Base-by-base conservation (phyloP, 2,113 vertebrate genomes). In the Planiliza haematocheilus region DNA sequence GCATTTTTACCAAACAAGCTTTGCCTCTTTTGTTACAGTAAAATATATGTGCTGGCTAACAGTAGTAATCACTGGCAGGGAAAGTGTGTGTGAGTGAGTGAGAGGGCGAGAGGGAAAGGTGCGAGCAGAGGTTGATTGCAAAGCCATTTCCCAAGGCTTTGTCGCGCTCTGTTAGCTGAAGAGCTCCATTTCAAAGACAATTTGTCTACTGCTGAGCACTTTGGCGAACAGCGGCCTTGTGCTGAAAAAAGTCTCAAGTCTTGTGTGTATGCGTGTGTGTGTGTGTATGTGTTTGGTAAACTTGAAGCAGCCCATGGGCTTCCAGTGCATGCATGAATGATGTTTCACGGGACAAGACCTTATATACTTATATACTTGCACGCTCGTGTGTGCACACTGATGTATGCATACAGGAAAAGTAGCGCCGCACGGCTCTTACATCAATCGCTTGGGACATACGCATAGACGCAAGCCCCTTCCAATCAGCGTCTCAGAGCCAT, bases 131-230 rank as follows among this genome's bases (percentile, higher is more conserved):
- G 85, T 83, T 88, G 85, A 91, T 88, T 86, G 77, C 82, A 10
- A 77, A 75, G 70, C 67, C 56, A 63, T 89, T 86, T 89, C 83
- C 74, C 67, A 67, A 79, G 85, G 83, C 85, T 86, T 77, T 83
- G 85, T 85, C 16, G 65, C 46, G 53, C 79, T 83, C 81, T 79
- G 85, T 88, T 83, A 85, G 74, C 62, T 75, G 74, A 76, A 78
- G 79, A 86, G 77, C 66, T 82, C 82, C 75, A 85, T 85, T 81
- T 86, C 83, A 82, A 79, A 88, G 89, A 88, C 81, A 83, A 78
- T 86, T 85, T 85, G 79, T 89, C 72, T 68, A 59, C 85, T 62
- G 65, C 81, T 77, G 79, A 83, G 63, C 68, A 75, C 78, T 82
- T 66, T 77, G 65, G 74, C 49, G 70, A 70, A 50, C 60, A 70